These are phyloP conservation scores for Ophion costatus DNA, from an alignment of 2,888 invertebrate species.

Conservation along the genomic window DNA sequence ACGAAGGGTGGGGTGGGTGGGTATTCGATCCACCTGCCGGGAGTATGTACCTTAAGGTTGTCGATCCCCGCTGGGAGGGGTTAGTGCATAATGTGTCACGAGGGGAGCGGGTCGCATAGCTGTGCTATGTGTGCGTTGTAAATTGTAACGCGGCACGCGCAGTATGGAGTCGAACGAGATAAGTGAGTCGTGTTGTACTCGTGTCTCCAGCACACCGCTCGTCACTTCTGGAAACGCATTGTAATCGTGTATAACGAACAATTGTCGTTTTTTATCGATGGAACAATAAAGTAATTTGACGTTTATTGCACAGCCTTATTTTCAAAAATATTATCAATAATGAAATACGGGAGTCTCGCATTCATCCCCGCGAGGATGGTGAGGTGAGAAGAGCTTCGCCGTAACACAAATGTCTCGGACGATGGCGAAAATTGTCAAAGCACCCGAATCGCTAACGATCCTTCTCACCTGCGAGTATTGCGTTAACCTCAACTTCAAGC, in stretches of 20 bases:
- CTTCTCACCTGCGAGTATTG: conserved; percentile 80
- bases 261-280: neutral
- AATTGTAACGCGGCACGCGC: neutral
- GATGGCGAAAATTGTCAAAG: conserved; percentile 80
- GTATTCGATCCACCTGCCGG: neutral
- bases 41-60: neutral
- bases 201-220: conserved; percentile 8
- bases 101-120: conserved; percentile 1
- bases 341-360: neutral
- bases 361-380: conserved; percentile 65
- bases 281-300: neutral
- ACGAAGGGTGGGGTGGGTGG: neutral
- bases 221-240: conserved; percentile 8
- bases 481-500: conserved; percentile 81
- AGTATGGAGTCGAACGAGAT: conserved; percentile 18
- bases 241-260: neutral
- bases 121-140: neutral
- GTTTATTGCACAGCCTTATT: neutral
- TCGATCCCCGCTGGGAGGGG: neutral
- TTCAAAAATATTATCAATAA: conserved; percentile 13
- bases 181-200: conserved; percentile 9
- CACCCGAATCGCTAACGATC: conserved; percentile 73
- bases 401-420: conserved; percentile 63
- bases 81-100: conserved; percentile 24
- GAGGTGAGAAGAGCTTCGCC: conserved; percentile 63